A percentile compares a stretch with the other conserved stretches of the same genome.
Conservation (phyloP, 1,140 invertebrate species). For the Mycetomoellerius zeteki region DNA sequence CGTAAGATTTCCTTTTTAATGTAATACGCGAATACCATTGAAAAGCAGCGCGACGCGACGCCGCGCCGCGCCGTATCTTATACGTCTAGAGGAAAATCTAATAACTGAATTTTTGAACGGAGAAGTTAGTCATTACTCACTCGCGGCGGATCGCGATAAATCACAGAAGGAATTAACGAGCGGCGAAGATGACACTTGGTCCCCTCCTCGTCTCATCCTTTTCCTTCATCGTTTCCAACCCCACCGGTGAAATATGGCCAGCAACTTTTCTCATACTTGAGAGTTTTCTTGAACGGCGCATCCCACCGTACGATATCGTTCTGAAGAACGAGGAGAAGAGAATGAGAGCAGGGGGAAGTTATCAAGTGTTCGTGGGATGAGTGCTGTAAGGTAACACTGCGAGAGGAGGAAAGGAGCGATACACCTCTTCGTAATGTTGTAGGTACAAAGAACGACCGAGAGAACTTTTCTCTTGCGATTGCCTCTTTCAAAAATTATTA, state of each 20-base stretch:
- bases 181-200: constrained; percentile 83
- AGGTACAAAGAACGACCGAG: constrained; percentile 36
- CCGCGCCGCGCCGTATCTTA: neutral
- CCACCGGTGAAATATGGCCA: constrained; percentile 82
- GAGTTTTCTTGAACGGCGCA: constrained; percentile 78
- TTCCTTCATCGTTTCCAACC: constrained; percentile 70
- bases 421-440: constrained; percentile 37
- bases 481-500: neutral
- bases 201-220: constrained; percentile 73
- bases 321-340: constrained; percentile 10
- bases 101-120: constrained; percentile 80
- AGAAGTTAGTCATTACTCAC: constrained; percentile 82
- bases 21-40: neutral
- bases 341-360: constrained; percentile 53
- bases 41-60: neutral
- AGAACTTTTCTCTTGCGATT: constrained; percentile 29
- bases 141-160: constrained; percentile 80
- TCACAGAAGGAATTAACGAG: constrained; percentile 84
- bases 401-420: constrained; percentile 24
- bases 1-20: neutral
- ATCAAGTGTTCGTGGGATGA: constrained; percentile 66
- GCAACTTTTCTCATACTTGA: constrained; percentile 83
- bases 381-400: constrained; percentile 66
- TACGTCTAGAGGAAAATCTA: constrained; percentile 73
- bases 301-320: constrained; percentile 11